Conservation (phyloP, 2,888 invertebrate genomes). For the Chloromyia formosa region DNA sequence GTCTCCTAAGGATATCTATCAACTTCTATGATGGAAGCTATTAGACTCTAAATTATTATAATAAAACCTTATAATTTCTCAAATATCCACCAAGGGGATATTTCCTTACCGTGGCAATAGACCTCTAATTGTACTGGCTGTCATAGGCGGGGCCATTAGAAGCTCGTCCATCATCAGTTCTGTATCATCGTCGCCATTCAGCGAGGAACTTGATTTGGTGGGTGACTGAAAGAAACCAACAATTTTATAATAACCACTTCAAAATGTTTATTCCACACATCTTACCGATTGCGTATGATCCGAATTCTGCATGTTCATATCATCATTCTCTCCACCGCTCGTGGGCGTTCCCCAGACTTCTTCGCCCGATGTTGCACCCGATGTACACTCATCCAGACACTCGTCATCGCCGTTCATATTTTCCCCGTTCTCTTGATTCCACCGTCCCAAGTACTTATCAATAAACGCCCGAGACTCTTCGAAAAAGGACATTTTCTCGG, state of each 20-base stretch:
- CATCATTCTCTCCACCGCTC: slow-evolving; percentile 83
- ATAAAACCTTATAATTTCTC: too few relatives aligned
- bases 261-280: neutral
- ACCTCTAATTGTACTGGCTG: slow-evolving; percentile 76
- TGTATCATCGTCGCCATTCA: slow-evolving; percentile 77
- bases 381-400: slow-evolving; percentile 75
- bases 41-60: too few relatives aligned
- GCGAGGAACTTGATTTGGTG: slow-evolving; percentile 71
- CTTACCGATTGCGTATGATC: slow-evolving; percentile 74
- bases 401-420: slow-evolving; percentile 62
- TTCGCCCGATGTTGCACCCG: slow-evolving; percentile 84
- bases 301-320: slow-evolving; percentile 70
- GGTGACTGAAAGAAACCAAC: slow-evolving; percentile 66
- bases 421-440: slow-evolving; percentile 59
- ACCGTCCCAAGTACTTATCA: slow-evolving; percentile 67
- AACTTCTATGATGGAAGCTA: too few relatives aligned
- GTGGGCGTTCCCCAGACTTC: slow-evolving; percentile 92
- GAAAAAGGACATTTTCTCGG: slow-evolving; percentile 80
- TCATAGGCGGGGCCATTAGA: slow-evolving; percentile 79
- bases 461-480: slow-evolving; percentile 68
- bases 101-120: slow-evolving; percentile 71
- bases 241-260: neutral
- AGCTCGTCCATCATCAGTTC: slow-evolving; percentile 85
- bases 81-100: too few relatives aligned
- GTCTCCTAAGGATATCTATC: too few relatives aligned